Evolutionary conservation across 2,888 invertebrate genomes (phyloP).

Genomic region (Pammene aurita): DNA sequence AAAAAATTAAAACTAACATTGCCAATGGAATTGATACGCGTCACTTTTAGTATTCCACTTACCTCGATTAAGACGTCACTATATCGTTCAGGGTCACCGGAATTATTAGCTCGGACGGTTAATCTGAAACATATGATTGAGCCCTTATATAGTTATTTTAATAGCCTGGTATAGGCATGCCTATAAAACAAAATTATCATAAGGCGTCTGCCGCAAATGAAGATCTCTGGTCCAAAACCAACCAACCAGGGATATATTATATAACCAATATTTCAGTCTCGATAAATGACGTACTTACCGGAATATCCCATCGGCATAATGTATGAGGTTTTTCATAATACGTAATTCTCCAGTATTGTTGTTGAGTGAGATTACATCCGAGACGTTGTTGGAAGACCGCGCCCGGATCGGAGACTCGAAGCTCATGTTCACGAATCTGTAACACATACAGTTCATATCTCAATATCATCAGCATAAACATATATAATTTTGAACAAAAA

Average conservation of each 20-base stretch:
- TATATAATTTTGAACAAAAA: no score
- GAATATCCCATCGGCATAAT: conserved; percentile 87
- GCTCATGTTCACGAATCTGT: conserved; percentile 82
- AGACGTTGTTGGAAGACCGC: conserved; percentile 72
- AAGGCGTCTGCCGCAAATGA: not conserved
- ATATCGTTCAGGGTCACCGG: conserved; percentile 73
- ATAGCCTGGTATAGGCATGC: no score
- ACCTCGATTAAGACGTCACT: conserved; percentile 81
- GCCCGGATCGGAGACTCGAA: conserved; percentile 80
- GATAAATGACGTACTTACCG: conserved; percentile 60
- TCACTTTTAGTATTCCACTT: no score
- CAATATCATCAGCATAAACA: no score
- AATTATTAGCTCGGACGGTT: conserved; percentile 85
- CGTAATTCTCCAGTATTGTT: conserved; percentile 88
- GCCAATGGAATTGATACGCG: no score
- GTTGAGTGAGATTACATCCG: conserved; percentile 85
- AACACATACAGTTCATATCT: not conserved
- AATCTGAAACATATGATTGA: conserved; percentile 59
- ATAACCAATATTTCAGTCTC: no score
- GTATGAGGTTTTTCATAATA: conserved; percentile 86
- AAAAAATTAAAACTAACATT: no score
- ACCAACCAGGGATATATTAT: no score
- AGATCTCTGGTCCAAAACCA: not conserved
- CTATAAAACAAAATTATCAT: no score
- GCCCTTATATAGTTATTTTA: not conserved